Evolutionary conservation across 2,888 invertebrate species (phyloP).

Genomic region (Andrena fulva): DNA sequence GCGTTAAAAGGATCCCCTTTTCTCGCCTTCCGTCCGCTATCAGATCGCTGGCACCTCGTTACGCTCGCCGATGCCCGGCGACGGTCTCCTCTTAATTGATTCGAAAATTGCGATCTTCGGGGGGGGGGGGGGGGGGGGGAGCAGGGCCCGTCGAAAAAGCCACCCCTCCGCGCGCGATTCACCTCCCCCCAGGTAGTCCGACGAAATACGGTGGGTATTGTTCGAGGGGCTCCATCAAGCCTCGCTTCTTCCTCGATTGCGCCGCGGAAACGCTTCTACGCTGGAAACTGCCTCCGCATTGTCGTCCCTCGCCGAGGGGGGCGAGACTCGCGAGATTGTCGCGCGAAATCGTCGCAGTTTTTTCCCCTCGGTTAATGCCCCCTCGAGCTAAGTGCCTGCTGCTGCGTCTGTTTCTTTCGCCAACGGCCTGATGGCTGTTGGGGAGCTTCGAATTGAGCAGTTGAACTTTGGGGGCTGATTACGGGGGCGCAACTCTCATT

Average conservation of each 20-base stretch:
- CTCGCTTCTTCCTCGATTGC: constrained; percentile 21
- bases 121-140: no score
- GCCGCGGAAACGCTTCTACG: constrained; percentile 18
- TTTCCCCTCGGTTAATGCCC: constrained; percentile 4
- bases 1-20: constrained; percentile 41
- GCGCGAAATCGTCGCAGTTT: constrained; percentile 20
- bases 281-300: constrained; percentile 46
- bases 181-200: neutral
- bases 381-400: neutral
- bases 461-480: no score
- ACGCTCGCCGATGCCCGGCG: constrained; percentile 39
- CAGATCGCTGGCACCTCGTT: constrained; percentile 73
- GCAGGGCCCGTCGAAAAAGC: constrained; percentile 2
- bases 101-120: constrained; percentile 40
- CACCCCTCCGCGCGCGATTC: constrained; percentile 21
- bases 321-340: neutral
- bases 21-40: constrained; percentile 50
- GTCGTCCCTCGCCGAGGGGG: constrained; percentile 21
- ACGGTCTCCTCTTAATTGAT: constrained; percentile 50
- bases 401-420: neutral
- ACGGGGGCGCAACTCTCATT: no score
- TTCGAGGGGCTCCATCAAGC: constrained; percentile 18
- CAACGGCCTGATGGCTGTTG: neutral
- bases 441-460: neutral
- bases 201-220: constrained; percentile 21